Evolutionary conservation across 2,888 invertebrate genomes (phyloP), one percentile per base, ranked within the genome.

Genomic region (Limnephilus rhombicus): DNA sequence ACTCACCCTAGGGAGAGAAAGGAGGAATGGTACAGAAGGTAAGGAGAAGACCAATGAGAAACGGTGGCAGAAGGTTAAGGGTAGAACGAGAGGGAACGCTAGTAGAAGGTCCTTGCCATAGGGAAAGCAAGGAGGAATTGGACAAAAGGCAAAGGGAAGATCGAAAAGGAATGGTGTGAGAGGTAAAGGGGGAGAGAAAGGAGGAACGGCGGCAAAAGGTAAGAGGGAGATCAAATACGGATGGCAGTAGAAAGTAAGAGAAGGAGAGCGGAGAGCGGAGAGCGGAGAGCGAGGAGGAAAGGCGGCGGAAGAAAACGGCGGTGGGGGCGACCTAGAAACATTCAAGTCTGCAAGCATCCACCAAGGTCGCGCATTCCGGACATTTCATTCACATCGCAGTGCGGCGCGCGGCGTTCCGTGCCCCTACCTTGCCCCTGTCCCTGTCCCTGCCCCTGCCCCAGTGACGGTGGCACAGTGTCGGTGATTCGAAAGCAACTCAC

Each of bases 291-390:
- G 88, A 88, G 29, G 88, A 88, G 88, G 31, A 31, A 29, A 12
- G 49, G 68, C 45, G 31, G 85, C 31, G 81, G 31, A 18, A 45
- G 81, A 24, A 45, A 18, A 45, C 18, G 37, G 89, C 29, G 53
- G 90, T 86, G 80, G 82, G 81, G 85, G 82, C 88, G 92, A 92
- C 92, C 92, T 88, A 92, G 92, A 92, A 92, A 92, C 85, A 87
- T 80, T 88, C 18, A 34, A 81, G 90, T 81, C 90, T 86, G 90
- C 90, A 34, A 80, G 49, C 90, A 80, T 87, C 91, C 88, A 37
- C 93, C 93, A 93, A 93, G 93, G 93, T 93, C 93, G 92, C 92
- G 93, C 93, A 93, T 93, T 93, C 93, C 93, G 83, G 37, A 86
- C 93, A 91, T 93, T 93, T 93, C 93, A 93, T 93, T 93, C 94